Evolutionary conservation across 2,888 invertebrate genomes (phyloP).

Genomic region (Andrena minutula): DNA sequence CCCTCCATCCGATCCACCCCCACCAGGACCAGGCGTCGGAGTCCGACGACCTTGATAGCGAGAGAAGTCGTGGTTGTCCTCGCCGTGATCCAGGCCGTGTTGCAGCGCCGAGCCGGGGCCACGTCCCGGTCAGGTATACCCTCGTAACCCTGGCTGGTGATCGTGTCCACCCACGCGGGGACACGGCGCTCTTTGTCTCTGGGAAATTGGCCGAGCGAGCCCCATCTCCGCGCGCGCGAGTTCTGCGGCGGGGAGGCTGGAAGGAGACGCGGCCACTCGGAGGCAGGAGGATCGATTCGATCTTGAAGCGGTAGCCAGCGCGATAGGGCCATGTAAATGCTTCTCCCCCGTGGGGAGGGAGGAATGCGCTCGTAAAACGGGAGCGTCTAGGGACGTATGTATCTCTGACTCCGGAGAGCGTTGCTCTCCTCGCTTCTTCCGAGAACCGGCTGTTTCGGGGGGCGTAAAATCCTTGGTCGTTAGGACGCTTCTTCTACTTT

Average conservation of each 20-base stretch:
- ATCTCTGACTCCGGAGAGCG: conserved; percentile 22
- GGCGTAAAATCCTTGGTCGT: conserved; percentile 5
- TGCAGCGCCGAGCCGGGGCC: not conserved
- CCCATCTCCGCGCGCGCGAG: not conserved
- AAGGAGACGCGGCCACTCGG: not conserved
- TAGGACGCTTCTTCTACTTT: not conserved
- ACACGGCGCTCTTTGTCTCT: conserved; percentile 49
- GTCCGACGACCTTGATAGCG: conserved; percentile 77
- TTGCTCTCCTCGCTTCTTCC: conserved; percentile 17
- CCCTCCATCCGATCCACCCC: conserved; percentile 26
- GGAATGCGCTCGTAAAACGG: conserved; percentile 52
- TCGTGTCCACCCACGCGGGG: conserved; percentile 48
- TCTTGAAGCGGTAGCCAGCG: conserved; percentile 21
- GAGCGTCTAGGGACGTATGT: not conserved
- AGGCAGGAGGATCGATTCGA: conserved; percentile 28
- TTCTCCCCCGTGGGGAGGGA: conserved; percentile 2
- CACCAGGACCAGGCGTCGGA: conserved; percentile 29
- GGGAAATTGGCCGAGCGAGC: conserved; percentile 32
- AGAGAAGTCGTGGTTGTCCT: conserved; percentile 58
- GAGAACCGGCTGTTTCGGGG: conserved; percentile 4
- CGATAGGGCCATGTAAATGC: conserved; percentile 30
- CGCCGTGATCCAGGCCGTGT: conserved; percentile 24
- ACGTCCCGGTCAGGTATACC: conserved; percentile 43
- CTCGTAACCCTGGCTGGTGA: conserved; percentile 37
- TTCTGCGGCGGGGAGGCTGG: not conserved